phyloP scores from a whole-genome alignment of 2,888 invertebrate genomes.

The Dasypolia templi region DNA sequence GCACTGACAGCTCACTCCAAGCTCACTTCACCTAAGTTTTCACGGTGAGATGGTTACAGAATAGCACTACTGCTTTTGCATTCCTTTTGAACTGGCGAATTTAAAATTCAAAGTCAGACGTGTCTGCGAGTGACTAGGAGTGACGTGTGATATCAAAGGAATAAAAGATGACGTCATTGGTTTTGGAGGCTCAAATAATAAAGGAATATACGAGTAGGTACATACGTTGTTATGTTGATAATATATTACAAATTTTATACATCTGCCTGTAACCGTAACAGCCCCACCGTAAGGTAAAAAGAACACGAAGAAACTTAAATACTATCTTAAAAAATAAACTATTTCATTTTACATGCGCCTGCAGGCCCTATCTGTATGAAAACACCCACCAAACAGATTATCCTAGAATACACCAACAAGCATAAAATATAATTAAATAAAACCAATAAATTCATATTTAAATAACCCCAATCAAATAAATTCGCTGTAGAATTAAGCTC shows the following conservation, averaged over 20 bases:
- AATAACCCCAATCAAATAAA: slow-evolving; percentile 33
- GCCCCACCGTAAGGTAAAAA: no score
- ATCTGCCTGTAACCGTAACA: no score
- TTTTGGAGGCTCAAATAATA: background rate
- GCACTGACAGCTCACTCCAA: no score
- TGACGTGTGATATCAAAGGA: slow-evolving; percentile 33
- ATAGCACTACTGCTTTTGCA: slow-evolving; percentile 2
- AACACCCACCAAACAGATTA: background rate
- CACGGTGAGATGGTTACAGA: no score
- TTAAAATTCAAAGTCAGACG: slow-evolving; percentile 23
- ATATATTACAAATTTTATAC: no score
- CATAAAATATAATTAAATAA: slow-evolving; percentile 20
- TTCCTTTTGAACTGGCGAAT: slow-evolving; percentile 30
- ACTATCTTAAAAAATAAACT: no score
- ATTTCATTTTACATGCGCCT: no score
- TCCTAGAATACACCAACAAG: background rate
- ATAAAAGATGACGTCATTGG: slow-evolving; percentile 22
- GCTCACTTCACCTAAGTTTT: no score
- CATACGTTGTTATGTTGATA: background rate
- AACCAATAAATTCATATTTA: slow-evolving; percentile 25
- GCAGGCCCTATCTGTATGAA: background rate
- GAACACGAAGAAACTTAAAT: no score
- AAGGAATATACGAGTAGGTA: no score
- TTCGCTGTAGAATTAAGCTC: slow-evolving; percentile 26
- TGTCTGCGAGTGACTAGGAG: slow-evolving; percentile 17